Conservation (phyloP, 2,797 vertebrate genomes). For the Gymnothorax javanicus region DNA sequence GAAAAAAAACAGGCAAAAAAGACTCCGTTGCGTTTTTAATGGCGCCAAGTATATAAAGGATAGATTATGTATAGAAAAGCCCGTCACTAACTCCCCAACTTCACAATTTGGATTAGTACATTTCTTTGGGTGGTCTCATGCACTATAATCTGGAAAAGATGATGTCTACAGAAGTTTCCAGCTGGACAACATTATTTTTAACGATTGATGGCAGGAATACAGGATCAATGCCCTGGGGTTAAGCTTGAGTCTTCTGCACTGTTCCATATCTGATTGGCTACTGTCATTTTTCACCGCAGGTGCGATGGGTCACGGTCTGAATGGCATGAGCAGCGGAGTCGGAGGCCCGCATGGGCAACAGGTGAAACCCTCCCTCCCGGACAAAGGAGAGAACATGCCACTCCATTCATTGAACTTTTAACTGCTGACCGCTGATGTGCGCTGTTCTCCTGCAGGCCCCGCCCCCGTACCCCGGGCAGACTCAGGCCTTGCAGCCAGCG, state of each 20-base stretch:
- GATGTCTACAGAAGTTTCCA: neutral
- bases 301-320: slow-evolving; percentile 70
- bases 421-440: neutral
- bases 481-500: slow-evolving; percentile 78
- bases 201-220: neutral
- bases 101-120: neutral
- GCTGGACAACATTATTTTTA: neutral
- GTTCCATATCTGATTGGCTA: neutral
- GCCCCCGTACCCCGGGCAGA: slow-evolving; percentile 88
- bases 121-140: neutral
- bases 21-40: too few relatives aligned
- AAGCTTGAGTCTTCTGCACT: neutral
- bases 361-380: slow-evolving; percentile 70
- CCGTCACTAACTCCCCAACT: neutral
- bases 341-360: slow-evolving; percentile 86
- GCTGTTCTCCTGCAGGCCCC: slow-evolving; percentile 73
- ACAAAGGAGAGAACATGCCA: neutral
- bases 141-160: neutral
- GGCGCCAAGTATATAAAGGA: neutral
- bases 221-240: neutral
- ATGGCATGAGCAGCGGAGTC: slow-evolving; percentile 81
- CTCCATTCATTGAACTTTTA: too few relatives aligned
- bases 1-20: too few relatives aligned
- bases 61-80: neutral
- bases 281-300: slow-evolving; percentile 20